Evolutionary conservation across 2,113 vertebrate species (phyloP), one percentile per base, ranked within the genome.

Genomic region (Daubentonia madagascariensis): DNA sequence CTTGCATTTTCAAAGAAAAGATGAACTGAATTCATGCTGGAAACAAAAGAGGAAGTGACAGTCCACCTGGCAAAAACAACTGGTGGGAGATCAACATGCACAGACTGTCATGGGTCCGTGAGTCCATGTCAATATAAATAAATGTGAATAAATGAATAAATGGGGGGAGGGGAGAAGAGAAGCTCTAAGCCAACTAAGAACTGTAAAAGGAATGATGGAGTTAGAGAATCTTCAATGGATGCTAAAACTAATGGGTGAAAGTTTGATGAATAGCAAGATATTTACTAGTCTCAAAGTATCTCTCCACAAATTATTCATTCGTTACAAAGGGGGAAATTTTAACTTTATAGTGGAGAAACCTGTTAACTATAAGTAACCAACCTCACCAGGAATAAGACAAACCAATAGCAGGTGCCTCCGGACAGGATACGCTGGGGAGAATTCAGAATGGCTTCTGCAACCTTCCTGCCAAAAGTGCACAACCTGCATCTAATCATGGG

Each of bases 371-470:
- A 6, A 32, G 18, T 37, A 35, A 28, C 43, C 28, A 12, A 6
- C 45, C 67, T 57, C 43, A 52, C 20, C 80, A 45, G 63, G 17
- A 70, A 32, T 1, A 30, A 48, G 37, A 59, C 50, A 13, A 37
- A 17, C 9, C 3, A 0, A 50, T 23, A 57, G 79, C 65, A 25
- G 1, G 3, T 22, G 9, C 48, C 57, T 57, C 50, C 23, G 8
- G 5, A 43, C 1, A 5, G 0, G 50, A 61, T 1, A 10, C 32
- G 1, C 13, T 17, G 54, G 35, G 50, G 17, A 48, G 20, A 73
- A 70, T 3, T 30, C 57, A 37, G 65, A 32, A 1, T 30, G 23
- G 5, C 11, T 0, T 91, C 16, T 37, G 30, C 22, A 0, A 35
- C 48, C 2, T 35, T 28, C 65, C 54, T 90, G 78, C 72, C 50